Evolutionary conservation across 2,113 vertebrate genomes (phyloP), one percentile per base, ranked within the genome.

Genomic region (Numenius arquata): DNA sequence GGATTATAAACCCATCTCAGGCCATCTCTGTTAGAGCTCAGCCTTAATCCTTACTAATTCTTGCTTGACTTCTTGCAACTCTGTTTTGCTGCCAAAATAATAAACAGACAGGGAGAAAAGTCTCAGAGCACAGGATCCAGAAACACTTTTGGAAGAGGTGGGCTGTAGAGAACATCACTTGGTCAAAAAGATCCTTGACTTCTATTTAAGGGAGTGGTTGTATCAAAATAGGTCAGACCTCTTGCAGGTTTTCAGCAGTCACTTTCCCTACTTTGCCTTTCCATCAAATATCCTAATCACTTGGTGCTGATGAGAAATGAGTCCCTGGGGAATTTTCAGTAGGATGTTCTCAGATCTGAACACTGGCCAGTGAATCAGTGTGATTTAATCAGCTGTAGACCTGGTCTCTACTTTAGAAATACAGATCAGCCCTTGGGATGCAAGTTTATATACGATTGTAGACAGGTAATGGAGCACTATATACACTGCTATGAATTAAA

Each of bases 1-100:
- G 77, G 81, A 95, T 91, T 92, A 88, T 50, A 94, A 95, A 91
- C 26, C 16, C 19, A 74, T 84, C 72, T 83, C 30, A 68, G 66
- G 52, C 34, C 74, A 84, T 22, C 29, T 62, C 71, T 87, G 16
- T 15, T 26, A 56, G 43, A 91, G 84, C 72, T 70, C 84, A 85
- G 23, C 53, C 14, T 12, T 85, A 52, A 85, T 70, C 71, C 86
- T 88, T 36, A 40, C 73, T 93, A 82, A 92, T 73, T 88, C 62
- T 92, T 90, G 43, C 62, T 75, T 94, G 66, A 55, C 26, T 92
- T 92, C 70, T 72, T 85, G 18, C 45, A 66, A 36, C 16, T 68
- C 16, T 68, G 1, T 58, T 72, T 93, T 56, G 27, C 32, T 88
- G 66, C 21, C 53, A 85, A 58, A 91, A 76, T 50, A 91, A 66